Percentiles rank a stretch among this genome's conserved stretches.
Evolutionary conservation across 2,888 invertebrate species (phyloP).

Genomic region (Psylliodes chrysocephalus): DNA sequence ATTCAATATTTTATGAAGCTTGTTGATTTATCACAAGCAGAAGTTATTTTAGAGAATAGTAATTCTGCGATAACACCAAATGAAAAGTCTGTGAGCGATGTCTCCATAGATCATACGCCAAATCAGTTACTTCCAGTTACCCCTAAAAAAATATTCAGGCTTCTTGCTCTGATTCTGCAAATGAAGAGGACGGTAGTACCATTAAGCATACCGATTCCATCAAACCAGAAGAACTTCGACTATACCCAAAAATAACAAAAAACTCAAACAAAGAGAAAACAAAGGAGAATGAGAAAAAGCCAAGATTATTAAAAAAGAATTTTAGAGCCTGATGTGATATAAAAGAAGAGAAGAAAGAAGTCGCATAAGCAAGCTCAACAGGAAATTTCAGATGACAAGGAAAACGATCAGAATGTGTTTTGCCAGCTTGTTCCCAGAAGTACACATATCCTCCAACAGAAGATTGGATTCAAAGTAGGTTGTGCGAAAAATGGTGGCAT

Average conservation of each 20-base stretch:
- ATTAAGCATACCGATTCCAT: background rate
- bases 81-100: background rate
- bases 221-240: background rate
- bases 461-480: slow-evolving; percentile 7
- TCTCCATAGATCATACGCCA: background rate
- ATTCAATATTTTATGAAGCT: background rate
- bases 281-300: background rate
- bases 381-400: background rate
- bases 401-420: background rate
- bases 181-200: background rate
- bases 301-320: background rate
- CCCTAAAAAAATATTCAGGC: background rate
- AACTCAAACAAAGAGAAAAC: slow-evolving; percentile 3
- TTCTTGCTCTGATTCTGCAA: background rate
- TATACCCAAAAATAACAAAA: background rate
- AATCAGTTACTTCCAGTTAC: background rate
- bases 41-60: background rate
- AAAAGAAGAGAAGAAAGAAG: background rate
- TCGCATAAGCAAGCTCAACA: background rate
- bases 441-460: slow-evolving; percentile 1
- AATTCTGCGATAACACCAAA: background rate
- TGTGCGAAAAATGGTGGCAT: slow-evolving; percentile 16
- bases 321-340: background rate
- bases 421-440: background rate
- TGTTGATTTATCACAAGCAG: background rate